Percentiles rank a stretch among this genome's conserved stretches.
phyloP scores from a whole-genome alignment of 2,888 invertebrate species.

The Molanna angustata region DNA sequence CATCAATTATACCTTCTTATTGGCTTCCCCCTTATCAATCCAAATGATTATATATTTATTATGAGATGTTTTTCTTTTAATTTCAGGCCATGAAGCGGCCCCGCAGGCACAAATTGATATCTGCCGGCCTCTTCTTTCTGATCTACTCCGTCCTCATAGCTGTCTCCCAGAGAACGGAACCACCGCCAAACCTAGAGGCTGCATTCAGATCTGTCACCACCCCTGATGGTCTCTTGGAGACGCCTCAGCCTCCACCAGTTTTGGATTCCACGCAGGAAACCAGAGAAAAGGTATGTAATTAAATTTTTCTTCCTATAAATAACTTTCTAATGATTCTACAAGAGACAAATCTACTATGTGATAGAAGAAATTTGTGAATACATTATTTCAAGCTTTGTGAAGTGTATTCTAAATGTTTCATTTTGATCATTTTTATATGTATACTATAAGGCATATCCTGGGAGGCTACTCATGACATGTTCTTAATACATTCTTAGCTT shows the following conservation, averaged over 20 bases:
- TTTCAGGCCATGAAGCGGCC: slow-evolving; percentile 50
- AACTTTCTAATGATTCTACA: too few relatives aligned
- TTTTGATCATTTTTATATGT: too few relatives aligned
- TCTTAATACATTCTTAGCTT: too few relatives aligned
- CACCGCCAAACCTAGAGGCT: slow-evolving; percentile 32
- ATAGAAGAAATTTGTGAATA: too few relatives aligned
- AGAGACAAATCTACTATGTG: too few relatives aligned
- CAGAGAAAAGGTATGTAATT: slow-evolving; percentile 10
- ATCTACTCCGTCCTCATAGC: slow-evolving; percentile 64
- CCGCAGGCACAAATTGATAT: slow-evolving; percentile 64
- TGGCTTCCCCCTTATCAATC: too few relatives aligned
- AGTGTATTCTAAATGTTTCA: too few relatives aligned
- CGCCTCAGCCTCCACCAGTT: slow-evolving; percentile 18
- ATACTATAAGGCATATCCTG: too few relatives aligned
- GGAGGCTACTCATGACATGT: too few relatives aligned
- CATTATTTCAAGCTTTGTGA: too few relatives aligned
- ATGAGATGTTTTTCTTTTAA: not conserved
- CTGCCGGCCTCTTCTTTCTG: slow-evolving; percentile 64
- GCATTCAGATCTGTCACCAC: not conserved
- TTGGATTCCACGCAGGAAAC: slow-evolving; percentile 1
- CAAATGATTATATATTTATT: too few relatives aligned
- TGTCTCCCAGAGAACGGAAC: slow-evolving; percentile 34
- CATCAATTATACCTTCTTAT: too few relatives aligned
- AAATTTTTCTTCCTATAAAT: not conserved
- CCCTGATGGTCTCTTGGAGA: not conserved